A percentile compares a stretch with the other conserved stretches of the same genome.
phyloP scores from a whole-genome alignment of 2,888 invertebrate species.

The Pyrgus malvae region DNA sequence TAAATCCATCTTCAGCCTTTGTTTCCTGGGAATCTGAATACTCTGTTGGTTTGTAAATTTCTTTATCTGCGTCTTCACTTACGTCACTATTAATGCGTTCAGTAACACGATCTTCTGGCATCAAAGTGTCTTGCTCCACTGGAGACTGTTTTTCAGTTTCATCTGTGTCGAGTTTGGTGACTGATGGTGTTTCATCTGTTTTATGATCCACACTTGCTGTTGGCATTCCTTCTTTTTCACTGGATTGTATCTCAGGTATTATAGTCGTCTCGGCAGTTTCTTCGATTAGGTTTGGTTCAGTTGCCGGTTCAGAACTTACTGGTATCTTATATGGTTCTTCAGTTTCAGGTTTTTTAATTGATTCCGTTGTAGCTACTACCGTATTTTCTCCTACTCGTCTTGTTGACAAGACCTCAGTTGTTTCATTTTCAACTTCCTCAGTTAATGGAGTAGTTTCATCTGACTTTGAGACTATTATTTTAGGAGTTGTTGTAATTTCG shows the following conservation, averaged over 20 bases:
- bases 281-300: no score
- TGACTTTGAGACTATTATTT: slow-evolving; percentile 3
- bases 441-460: slow-evolving; percentile 4
- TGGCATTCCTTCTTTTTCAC: background rate
- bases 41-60: slow-evolving; percentile 29
- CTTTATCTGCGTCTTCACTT: slow-evolving; percentile 22
- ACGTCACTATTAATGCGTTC: background rate
- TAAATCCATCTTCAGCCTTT: slow-evolving; percentile 15
- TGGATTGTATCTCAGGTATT: background rate
- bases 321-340: background rate
- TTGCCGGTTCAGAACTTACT: background rate
- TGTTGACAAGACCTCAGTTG: slow-evolving; percentile 3
- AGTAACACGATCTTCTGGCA: slow-evolving; percentile 1
- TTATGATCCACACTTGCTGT: background rate
- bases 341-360: no score
- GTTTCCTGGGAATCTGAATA: slow-evolving; percentile 7
- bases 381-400: slow-evolving; percentile 2
- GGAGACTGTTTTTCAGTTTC: slow-evolving; percentile 24
- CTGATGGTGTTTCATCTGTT: background rate
- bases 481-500: background rate
- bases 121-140: slow-evolving; percentile 12
- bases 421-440: slow-evolving; percentile 6
- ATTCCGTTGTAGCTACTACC: no score
- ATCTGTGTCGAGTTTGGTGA: slow-evolving; percentile 14
- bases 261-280: no score